Evolutionary conservation across 2,797 vertebrate species (phyloP).

Genomic region (Paramormyrops hopkinsi): DNA sequence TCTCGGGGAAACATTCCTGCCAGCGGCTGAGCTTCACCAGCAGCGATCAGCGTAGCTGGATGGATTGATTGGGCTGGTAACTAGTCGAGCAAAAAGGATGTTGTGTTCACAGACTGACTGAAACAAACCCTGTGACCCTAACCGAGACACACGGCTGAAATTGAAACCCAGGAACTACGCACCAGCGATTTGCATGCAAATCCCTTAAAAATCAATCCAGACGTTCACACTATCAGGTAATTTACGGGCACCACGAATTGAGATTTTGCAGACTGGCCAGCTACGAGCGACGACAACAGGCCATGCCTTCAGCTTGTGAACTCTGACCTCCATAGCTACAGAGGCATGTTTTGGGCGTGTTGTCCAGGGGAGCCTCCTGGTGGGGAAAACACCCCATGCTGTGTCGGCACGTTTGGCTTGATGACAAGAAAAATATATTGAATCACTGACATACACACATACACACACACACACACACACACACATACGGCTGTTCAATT

Average conservation of each 20-base stretch:
- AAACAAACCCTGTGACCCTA: background rate
- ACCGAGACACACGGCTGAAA: background rate
- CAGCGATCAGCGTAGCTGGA: background rate
- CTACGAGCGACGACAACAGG: background rate
- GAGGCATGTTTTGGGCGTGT: background rate
- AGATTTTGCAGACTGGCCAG: background rate
- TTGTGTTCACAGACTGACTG: background rate
- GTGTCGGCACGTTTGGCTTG: background rate
- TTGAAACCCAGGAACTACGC: background rate
- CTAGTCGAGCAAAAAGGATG: background rate
- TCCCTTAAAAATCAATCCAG: background rate
- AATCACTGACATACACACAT: background rate
- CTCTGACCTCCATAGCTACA: background rate
- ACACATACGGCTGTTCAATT: background rate
- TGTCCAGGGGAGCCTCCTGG: background rate
- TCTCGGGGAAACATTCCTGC: background rate
- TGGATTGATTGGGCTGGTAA: background rate
- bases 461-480: background rate
- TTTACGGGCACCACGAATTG: background rate
- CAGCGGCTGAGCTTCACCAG: background rate
- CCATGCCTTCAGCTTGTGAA: background rate
- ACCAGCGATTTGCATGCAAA: background rate
- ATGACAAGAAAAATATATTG: background rate
- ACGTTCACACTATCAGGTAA: background rate
- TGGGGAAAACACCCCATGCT: background rate